These are phyloP conservation scores for Branchellion lobata DNA, from an alignment of 2,888 invertebrate species.

Conservation along the genomic window DNA sequence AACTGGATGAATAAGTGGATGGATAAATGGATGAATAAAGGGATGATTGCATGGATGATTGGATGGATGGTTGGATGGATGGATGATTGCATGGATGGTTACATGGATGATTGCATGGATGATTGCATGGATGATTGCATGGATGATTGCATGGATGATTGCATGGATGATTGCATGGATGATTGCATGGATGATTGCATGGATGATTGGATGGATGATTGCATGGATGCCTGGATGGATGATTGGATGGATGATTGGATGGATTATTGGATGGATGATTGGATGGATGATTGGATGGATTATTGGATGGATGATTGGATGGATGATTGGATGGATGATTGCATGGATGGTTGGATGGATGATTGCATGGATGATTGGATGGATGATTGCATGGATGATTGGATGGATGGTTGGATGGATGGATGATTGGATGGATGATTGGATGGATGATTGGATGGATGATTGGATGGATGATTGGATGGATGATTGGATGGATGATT, in stretches of 20 bases:
- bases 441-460: background rate
- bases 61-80: background rate
- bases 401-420: background rate
- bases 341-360: background rate
- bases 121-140: background rate
- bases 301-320: background rate
- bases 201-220: background rate
- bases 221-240: background rate
- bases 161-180: background rate
- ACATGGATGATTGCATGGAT: background rate
- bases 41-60: no score
- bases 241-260: background rate
- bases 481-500: background rate
- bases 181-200: background rate
- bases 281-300: background rate
- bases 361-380: background rate
- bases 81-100: background rate
- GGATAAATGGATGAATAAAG: background rate
- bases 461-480: background rate
- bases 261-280: background rate
- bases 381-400: background rate
- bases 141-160: background rate
- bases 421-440: background rate
- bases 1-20: background rate
- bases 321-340: background rate